Percentiles rank a stretch among this genome's conserved stretches.
These are phyloP conservation scores for Antitype chi DNA, from an alignment of 2,888 invertebrate genomes.

Conservation along the genomic window DNA sequence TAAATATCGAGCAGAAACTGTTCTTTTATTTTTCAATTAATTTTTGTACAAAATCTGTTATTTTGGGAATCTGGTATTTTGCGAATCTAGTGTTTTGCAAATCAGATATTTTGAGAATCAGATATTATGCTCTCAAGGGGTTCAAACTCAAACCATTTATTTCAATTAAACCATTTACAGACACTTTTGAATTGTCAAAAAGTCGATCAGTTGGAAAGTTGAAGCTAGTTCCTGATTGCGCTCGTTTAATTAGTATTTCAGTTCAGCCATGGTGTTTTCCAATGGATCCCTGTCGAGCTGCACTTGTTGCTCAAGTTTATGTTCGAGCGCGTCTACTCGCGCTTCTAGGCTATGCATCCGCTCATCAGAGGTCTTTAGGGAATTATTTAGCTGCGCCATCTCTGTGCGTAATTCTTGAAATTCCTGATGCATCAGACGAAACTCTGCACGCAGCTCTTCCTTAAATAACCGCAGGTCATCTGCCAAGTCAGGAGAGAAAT, in stretches of 20 bases:
- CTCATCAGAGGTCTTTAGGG: background rate
- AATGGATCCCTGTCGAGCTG: background rate
- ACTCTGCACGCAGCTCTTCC: background rate
- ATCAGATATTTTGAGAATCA: no score
- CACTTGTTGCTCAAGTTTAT: background rate
- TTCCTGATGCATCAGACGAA: conserved; percentile 2
- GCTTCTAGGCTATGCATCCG: background rate
- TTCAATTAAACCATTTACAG: no score
- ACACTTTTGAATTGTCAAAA: no score
- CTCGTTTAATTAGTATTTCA: background rate
- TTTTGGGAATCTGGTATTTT: no score
- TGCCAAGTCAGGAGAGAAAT: background rate
- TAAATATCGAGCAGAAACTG: no score
- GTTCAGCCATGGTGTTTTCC: background rate
- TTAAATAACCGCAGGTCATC: background rate
- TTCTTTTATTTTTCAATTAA: no score
- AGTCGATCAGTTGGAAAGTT: no score
- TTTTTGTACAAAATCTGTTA: no score
- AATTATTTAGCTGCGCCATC: background rate
- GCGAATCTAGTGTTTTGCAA: no score
- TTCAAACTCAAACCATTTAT: no score
- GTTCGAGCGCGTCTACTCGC: background rate
- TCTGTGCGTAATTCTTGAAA: background rate
- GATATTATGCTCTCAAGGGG: no score
- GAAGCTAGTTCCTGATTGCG: background rate